Base-by-base conservation (phyloP, 2,113 vertebrate species). In the Mobula birostris region DNA sequence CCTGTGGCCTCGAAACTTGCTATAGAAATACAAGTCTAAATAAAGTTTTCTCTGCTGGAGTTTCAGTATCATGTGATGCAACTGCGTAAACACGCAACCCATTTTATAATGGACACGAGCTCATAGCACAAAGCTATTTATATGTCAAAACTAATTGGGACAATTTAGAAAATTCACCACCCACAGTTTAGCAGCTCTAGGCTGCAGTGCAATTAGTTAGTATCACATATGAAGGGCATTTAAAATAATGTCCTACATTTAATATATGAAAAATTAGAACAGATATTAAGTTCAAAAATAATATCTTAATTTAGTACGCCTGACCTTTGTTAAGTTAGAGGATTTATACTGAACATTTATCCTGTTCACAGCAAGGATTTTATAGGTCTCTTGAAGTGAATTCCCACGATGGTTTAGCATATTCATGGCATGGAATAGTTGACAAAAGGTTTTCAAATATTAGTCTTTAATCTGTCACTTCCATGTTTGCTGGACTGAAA, bases 131-230 rank as follows among this genome's bases (percentile, higher is more conserved):
- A 70, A 48, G 68, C 68, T 48, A 93, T 74, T 74, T 74, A 74
- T 93, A 93, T 72, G 21, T 93, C 68, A 93, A 14, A 48, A 74
- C 32, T 74, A 93, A 93, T 93, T 93, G 90, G 90, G n/a, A 74
- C 90, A 93, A 48, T 70, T 92, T 93, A 32, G 36, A 93, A 93
- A 15, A 32, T 14, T 93, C 66, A 40, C 90, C 90, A 93, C 90
- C 90, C 68, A 72, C 36, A 6, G 90, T 6, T 3, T 12, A 93
- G 6, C 32, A 36, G 61, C 90, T 32, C 36, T 0, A 93, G 68
- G 90, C 66, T 74, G 9, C 9, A 40, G 15, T 70, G 32, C n/a
- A 93, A 93, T 72, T 93, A 93, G 36, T 36, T 74, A 32, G 66
- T 5, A 72, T 72, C 32, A 48, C 40, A 93, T 68, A 93, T 72